Base-by-base conservation (phyloP, 2,888 invertebrate genomes). In the Amblyteles armatorius region DNA sequence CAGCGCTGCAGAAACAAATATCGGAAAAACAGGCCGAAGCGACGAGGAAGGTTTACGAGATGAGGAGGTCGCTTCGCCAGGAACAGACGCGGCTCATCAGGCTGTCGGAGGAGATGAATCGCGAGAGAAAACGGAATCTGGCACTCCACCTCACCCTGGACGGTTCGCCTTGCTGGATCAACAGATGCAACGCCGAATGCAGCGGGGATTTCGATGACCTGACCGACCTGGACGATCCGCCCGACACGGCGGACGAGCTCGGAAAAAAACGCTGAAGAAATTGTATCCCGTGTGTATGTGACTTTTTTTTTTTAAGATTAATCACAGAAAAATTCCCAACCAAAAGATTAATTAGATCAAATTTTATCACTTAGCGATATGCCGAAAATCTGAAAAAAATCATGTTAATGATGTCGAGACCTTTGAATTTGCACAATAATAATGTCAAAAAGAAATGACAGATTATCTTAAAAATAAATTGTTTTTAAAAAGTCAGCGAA, bases 1-100 rank as follows among this genome's bases (percentile, higher is more conserved):
- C 91, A 1, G 91, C 92, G 3, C 79, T 93, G 74, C 93, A 93
- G 83, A 89, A 86, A 48, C 90, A 91, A 82, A 93, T 93, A 82
- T 87, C 84, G 2, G 89, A 90, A 50, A 93, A 92, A 80, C 91
- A 93, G 83, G 88, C 80, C n/a, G 91, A 92, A 36, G 90, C 91
- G 1, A 89, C 85, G 3, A 86, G 29, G 50, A 92, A 90, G 78
- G 87, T 92, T 16, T 83, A 89, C 44, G 90, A 90, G 78, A 89
- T 92, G 87, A 89, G 87, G 13, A 85, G 83, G n/a, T 76, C 88
- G 13, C 86, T 93, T 57, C 89, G 89, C n/a, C 87, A 81, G 29
- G 92, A 93, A 68, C 92, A 92, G 73, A 86, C 88, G 5, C 89
- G 89, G 40, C 86, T 93, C 36, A 89, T 91, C 74, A 85, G 74